These are phyloP conservation scores for Leptothorax acervorum DNA, from an alignment of 2,888 invertebrate species.

Conservation along the genomic window DNA sequence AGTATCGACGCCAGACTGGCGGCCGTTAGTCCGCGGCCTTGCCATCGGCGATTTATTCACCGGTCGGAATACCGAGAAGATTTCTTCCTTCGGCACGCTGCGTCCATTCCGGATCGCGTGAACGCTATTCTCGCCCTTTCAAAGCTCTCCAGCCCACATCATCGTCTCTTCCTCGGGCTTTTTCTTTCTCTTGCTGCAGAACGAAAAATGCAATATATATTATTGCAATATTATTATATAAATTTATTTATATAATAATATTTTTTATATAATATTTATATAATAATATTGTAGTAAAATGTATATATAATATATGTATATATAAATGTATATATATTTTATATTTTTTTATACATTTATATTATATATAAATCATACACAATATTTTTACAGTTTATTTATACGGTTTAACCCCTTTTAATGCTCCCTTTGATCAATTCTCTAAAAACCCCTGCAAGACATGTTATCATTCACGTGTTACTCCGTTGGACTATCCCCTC, in stretches of 20 bases:
- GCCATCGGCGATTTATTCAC: constrained; percentile 79
- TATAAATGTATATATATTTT: no score
- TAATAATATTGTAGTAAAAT: not conserved
- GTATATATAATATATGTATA: not conserved
- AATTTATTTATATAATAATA: not conserved
- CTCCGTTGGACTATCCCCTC: not conserved
- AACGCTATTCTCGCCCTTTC: constrained; percentile 27
- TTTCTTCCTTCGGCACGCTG: constrained; percentile 61
- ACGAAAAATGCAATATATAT: not conserved
- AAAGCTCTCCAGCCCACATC: constrained; percentile 29
- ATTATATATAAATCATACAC: not conserved
- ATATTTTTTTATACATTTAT: no score
- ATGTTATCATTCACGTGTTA: not conserved
- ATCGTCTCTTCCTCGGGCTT: not conserved
- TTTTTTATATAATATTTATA: not conserved
- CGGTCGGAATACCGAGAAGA: constrained; percentile 73
- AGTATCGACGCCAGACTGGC: constrained; percentile 81
- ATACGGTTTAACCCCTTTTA: not conserved
- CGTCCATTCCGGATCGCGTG: constrained; percentile 57
- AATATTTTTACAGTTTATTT: not conserved
- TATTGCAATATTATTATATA: not conserved
- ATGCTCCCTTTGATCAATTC: not conserved
- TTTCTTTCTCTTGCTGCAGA: not conserved
- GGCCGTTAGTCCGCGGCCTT: constrained; percentile 77
- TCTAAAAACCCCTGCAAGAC: not conserved